Base-by-base conservation (phyloP, 1,140 invertebrate genomes). In the Saccostrea glomerata region DNA sequence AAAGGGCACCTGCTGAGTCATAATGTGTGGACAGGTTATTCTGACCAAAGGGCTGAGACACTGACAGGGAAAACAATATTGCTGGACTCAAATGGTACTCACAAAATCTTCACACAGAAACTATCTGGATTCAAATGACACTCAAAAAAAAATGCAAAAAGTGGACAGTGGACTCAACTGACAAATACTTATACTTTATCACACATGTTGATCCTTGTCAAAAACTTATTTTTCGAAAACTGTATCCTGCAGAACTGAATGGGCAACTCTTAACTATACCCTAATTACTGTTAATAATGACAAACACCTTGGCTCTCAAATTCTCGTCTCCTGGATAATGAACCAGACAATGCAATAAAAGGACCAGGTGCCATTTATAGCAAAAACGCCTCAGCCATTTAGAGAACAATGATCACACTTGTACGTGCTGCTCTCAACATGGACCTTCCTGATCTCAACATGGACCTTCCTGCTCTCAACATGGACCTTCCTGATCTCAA, bases 1-100 rank as follows among this genome's bases (percentile, higher is more conserved):
- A 73, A 25, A 30, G 66, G 12, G 66, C 66, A 73, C 66, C 66
- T 73, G 66, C 66, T 73, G 66, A 73, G 66, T 73, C 25, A 30
- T 9, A 73, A 25, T 73, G 66, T 25, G 23, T 25, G 25, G 66
- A 13, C 25, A 73, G 13, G 23, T 23, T 30, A 73, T 73, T 30
- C 66, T 73, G 25, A 73, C 66, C 66, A 73, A 30, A 23, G 25
- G 66, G 9, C 25, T 9, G 23, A 30, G 66, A 73, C 20, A 25
- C 0, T 17, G n/a, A 30, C 66, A 9, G 66, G 66, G 23, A 23
- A 6, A 70, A 11, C 66, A 70, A 60, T 73, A 73, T 25, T 73
- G 25, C 66, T 73, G 25, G 25, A 23, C 66, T 73, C 23, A 73
- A 25, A 13, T 23, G 20, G 6, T 7, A 20, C 20, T 23, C 60